Percentiles rank a stretch among this genome's conserved stretches.
These are phyloP conservation scores for Brachyptera putata DNA, from an alignment of 2,888 invertebrate species.

Conservation along the genomic window DNA sequence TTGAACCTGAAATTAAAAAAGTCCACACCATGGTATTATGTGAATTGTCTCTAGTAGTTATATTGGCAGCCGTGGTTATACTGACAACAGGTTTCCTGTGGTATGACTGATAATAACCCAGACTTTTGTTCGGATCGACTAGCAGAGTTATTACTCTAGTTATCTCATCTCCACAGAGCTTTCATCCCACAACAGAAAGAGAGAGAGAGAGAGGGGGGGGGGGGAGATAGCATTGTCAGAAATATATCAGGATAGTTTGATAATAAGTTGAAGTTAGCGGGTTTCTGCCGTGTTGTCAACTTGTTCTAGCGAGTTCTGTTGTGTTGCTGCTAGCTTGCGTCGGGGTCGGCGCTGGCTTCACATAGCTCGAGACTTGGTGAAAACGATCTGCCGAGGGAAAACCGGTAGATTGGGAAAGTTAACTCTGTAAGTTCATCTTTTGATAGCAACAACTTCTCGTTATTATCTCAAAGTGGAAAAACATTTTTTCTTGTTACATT, in stretches of 20 bases:
- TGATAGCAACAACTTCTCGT: background rate
- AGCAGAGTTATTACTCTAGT: too few species aligned
- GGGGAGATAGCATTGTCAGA: too few species aligned
- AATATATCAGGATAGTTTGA: background rate
- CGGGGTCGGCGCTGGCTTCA: background rate
- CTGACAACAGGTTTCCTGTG: too few species aligned
- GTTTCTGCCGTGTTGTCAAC: background rate
- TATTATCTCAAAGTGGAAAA: conserved; percentile 1
- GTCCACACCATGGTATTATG: too few species aligned
- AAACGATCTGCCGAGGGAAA: conserved; percentile 6
- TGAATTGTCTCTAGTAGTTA: too few species aligned
- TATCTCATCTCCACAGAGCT: too few species aligned
- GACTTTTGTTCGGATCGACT: too few species aligned
- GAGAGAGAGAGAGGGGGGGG: too few species aligned
- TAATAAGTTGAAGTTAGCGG: background rate
- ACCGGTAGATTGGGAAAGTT: conserved; percentile 6
- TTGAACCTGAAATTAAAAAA: too few species aligned
- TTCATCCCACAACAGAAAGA: too few species aligned
- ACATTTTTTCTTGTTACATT: conserved; percentile 9
- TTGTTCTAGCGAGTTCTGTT: background rate
- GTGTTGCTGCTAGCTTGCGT: background rate
- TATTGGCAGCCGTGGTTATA: too few species aligned
- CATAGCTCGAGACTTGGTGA: background rate
- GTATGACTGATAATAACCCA: too few species aligned
- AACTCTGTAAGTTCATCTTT: conserved; percentile 11